Base-by-base conservation (phyloP, 2,888 invertebrate species). In the Chloroclystis v-ata region DNA sequence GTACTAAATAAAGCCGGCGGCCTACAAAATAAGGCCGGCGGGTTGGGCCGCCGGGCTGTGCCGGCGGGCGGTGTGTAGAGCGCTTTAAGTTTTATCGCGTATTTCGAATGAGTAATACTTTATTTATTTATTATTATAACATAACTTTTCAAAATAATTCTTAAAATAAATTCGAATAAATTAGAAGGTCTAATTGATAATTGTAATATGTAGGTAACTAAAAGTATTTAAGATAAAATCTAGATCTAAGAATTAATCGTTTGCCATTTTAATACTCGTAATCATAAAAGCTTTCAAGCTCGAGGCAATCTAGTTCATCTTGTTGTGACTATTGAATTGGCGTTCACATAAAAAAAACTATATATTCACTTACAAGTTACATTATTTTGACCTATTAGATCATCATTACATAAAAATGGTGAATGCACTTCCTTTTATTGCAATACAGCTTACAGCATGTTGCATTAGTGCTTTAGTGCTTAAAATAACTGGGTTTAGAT, bases 331-430 rank as follows among this genome's bases (percentile, higher is more conserved):
- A 35, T 35, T 35, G 35, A 16, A 10, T 4, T 4, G 14, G 13
- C 24, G 7, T 37, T 41, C 40, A 13, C 39, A 47, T 37, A 28
- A 28, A 30, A 28, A 10, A 44, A 37, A 41, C 16, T 37, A 11
- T 26, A 11, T 33, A 14, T 33, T 13, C 32, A 33, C 13, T 33
- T 16, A 26, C n/a, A 7, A 40, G 13, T 45, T 41, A 29, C 50
- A 40, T 37, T 47, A 41, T 28, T 43, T 26, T 48, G 50, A 57
- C 54, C 54, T 52, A 57, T 57, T 56, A 55, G 49, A 55, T 59
- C 49, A 59, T 45, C 28, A 28, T 54, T 55, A 53, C 53, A 45
- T 47, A 43, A 52, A 44, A 51, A 38, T 7, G 40, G 54, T 48
- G 54, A 58, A 52, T 56, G 58, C 52, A 53, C 44, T 48, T 49